These are phyloP conservation scores for Nemurella pictetii DNA, from an alignment of 2,888 invertebrate genomes.

Conservation along the genomic window DNA sequence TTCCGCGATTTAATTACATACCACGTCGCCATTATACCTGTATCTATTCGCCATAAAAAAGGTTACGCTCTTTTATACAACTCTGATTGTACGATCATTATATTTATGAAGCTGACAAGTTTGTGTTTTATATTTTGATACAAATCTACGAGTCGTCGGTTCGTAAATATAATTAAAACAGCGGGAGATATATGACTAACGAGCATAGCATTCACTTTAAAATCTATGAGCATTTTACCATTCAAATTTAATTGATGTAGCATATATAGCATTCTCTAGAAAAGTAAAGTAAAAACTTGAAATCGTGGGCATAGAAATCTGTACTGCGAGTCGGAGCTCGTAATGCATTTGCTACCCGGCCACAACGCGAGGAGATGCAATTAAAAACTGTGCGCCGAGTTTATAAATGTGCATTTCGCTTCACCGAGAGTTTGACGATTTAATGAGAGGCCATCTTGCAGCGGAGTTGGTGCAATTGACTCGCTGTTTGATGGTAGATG, in stretches of 20 bases:
- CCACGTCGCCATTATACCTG: not conserved
- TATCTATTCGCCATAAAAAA: not conserved
- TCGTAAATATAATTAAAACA: not conserved
- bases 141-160: not conserved
- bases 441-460: not conserved
- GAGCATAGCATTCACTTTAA: not conserved
- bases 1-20: constrained; percentile 11
- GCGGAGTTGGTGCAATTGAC: not conserved
- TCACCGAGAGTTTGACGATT: not conserved
- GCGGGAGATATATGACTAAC: not conserved
- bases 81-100: not conserved
- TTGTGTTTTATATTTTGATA: not conserved
- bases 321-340: not conserved
- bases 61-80: not conserved
- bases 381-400: not conserved
- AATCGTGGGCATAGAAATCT: not conserved
- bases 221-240: not conserved
- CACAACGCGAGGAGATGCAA: not conserved
- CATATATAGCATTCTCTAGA: not conserved
- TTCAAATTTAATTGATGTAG: constrained; percentile 11
- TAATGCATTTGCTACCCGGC: not conserved
- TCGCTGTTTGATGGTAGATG: too few species aligned
- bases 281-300: not conserved
- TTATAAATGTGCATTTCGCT: not conserved
- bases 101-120: not conserved